Conservation (phyloP, 1,140 invertebrate species). For the Nephila pilipes region DNA sequence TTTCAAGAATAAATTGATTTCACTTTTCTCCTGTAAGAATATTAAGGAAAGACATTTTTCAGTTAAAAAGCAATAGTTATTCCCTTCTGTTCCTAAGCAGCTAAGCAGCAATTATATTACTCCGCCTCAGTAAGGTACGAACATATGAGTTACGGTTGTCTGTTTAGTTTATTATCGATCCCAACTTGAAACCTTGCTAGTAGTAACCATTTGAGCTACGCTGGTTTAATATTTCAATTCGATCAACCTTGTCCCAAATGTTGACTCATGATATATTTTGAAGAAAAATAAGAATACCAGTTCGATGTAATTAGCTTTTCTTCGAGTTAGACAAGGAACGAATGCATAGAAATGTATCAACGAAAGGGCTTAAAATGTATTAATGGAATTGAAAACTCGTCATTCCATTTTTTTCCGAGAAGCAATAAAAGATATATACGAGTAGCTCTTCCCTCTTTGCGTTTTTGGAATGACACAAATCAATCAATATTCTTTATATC, state of each 20-base stretch:
- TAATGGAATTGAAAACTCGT: neutral
- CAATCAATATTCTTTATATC: too few species aligned
- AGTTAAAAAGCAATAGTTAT: neutral
- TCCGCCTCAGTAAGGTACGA: neutral
- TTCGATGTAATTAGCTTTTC: conserved; percentile 14
- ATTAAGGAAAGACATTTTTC: neutral
- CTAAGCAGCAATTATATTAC: neutral
- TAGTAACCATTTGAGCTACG: conserved; percentile 34
- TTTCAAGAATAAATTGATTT: neutral
- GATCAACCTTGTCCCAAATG: conserved; percentile 50
- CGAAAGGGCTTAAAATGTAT: neutral
- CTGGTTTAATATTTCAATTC: conserved; percentile 46
- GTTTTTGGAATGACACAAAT: neutral
- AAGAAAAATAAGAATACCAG: neutral
- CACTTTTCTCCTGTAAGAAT: neutral
- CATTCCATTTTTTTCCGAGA: neutral
- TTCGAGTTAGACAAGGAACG: neutral
- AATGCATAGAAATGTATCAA: neutral
- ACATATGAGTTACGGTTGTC: neutral
- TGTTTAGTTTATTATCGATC: conserved; percentile 36
- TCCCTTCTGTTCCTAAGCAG: neutral
- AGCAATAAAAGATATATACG: neutral
- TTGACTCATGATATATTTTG: conserved; percentile 26
- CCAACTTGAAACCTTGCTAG: conserved; percentile 21
- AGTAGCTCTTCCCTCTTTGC: neutral